Evolutionary conservation across 2,888 invertebrate genomes (phyloP).

Genomic region (Microdon myrmicae): DNA sequence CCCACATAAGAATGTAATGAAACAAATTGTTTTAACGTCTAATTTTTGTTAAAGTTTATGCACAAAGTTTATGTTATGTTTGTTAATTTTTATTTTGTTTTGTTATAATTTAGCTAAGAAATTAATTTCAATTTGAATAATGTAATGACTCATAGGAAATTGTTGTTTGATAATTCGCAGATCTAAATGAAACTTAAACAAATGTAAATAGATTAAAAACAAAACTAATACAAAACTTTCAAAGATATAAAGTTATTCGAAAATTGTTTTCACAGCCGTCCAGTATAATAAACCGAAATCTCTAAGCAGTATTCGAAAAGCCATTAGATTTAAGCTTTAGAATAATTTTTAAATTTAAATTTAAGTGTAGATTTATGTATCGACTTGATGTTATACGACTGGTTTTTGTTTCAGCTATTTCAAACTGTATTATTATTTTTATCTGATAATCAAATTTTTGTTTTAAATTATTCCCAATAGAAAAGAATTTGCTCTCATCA

Average conservation of each 20-base stretch:
- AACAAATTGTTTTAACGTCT: no score
- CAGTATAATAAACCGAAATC: constrained; percentile 67
- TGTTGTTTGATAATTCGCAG: no score
- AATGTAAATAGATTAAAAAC: constrained; percentile 36
- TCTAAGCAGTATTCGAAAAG: constrained; percentile 69
- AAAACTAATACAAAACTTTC: constrained; percentile 26
- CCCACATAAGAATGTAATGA: no score
- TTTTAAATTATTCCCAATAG: no score
- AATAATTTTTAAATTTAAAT: constrained; percentile 54
- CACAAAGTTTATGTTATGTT: constrained; percentile 6
- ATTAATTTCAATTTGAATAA: constrained; percentile 8
- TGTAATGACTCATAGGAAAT: no score
- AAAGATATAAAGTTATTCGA: constrained; percentile 39
- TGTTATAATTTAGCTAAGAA: neutral
- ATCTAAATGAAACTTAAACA: constrained; percentile 35
- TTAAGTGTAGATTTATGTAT: constrained; percentile 53
- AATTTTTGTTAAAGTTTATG: constrained; percentile 10
- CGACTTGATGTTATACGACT: constrained; percentile 41
- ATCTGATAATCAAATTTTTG: no score
- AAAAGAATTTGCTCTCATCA: no score
- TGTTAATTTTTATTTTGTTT: neutral
- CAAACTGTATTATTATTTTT: no score
- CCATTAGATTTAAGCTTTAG: constrained; percentile 65
- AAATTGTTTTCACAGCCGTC: constrained; percentile 56
- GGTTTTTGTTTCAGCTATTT: constrained; percentile 41